Evolutionary conservation across 2,888 invertebrate species (phyloP), one percentile per base, ranked within the genome.

Genomic region (Yponomeuta malinellus): DNA sequence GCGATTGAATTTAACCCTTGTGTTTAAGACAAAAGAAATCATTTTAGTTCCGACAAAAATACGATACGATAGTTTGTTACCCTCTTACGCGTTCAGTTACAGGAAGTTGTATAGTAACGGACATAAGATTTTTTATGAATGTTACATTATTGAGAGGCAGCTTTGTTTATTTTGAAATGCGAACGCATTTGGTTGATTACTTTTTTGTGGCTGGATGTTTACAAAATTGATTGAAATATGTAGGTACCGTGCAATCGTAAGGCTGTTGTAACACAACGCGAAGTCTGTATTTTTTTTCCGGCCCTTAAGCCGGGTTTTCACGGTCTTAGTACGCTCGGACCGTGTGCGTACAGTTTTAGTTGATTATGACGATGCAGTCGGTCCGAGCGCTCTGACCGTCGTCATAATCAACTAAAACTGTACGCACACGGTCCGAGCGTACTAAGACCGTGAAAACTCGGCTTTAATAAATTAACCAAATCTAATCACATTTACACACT

Each of bases 91-190:
- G 77, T 79, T 75, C 79, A 77, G 68, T 68, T 70, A 48, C 84
- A 85, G 89, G 89, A 89, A 88, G 85, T 83, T 81, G 82, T 59
- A 59, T 59, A 59, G 52, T 82, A 82, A 83, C 83, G 84, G 78
- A 79, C 80, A 82, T 81, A 83, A 81, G 83, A 82, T 81, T 87
- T 89, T 89, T 89, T 89, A 89, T 88, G 84, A 81, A 80, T 78
- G 81, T 86, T 83, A 83, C 85, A 84, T 87, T 87, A 52, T 84
- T 76, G 75, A 73, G 68, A 15, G n/a, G 29, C 68, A 15, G 10
- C 52, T 80, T 80, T 84, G 84, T 85, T 87, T 88, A 85, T 88
- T 86, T 80, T 81, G 80, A 80, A 81, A 73, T 73, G 73, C 72
- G 72, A 73, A 59, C 52, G 4, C 3, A 59, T 15, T 15, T 59